Base-by-base conservation (phyloP, 1,140 invertebrate species). In the Drosophila busckii region DNA sequence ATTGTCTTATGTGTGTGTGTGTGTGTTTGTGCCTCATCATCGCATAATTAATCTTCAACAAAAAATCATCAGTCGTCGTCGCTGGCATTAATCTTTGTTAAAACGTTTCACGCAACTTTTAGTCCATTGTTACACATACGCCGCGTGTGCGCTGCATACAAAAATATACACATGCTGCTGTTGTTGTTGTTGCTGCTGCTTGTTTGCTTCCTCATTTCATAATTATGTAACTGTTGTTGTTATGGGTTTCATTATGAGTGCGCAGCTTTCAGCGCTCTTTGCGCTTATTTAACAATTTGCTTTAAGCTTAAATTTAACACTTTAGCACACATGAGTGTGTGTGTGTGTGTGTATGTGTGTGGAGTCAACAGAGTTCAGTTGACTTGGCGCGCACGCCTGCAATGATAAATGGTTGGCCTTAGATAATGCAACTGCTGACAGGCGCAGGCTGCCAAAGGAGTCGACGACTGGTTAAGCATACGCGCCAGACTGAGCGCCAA, bases 11-110 rank as follows among this genome's bases (percentile, higher is more conserved):
- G 23, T 49, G 41, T 45, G 61, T 82, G 67, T 58, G 80, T 73
- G 23, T 35, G 23, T 49, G 41, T 45, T 64, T 82, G 67, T 58
- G 80, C 80, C 80, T 84, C 80, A 75, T 84, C 80, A 84, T 84
- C 80, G 80, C 82, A 75, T 84, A 84, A 84, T 84, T 84, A 84
- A 84, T 84, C 80, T 84, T 84, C 69, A 82, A 71, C 84, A 82
- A 84, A 84, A 68, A n/a, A n/a, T n/a, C n/a, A n/a, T 84, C 80
- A 84, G 84, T 69, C 82, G 80, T 76, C 80, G 82, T 75, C 62
- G 80, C 73, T 65, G 73, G 62, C 80, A 84, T 84, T 84, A 84
- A 84, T 84, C 80, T 82, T 84, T 84, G 80, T 84, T 84, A 84
- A 84, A 84, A 84, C 67, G 82, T 70, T 83, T 83, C 70, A 82